Evolutionary conservation across 2,113 vertebrate species (phyloP).

Genomic region (Peromyscus leucopus): DNA sequence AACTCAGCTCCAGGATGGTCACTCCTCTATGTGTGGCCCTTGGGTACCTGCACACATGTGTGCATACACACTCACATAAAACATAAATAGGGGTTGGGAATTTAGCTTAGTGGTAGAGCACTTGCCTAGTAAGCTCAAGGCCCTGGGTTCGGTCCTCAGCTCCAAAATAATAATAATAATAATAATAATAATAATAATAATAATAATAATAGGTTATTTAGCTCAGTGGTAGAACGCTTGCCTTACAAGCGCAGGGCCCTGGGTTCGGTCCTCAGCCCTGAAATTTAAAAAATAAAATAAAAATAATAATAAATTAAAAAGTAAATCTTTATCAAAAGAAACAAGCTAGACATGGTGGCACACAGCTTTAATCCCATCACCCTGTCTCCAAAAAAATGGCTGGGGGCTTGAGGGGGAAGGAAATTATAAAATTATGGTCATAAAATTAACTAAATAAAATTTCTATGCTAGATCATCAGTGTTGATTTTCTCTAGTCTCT

Average conservation of each 20-base stretch:
- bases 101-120: too few species aligned
- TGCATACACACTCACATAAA: neutral
- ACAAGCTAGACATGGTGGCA: neutral
- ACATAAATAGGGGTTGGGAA: neutral
- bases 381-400: neutral
- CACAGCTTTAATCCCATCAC: neutral
- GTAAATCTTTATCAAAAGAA: neutral
- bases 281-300: too few species aligned
- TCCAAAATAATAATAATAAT: too few species aligned
- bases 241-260: too few species aligned
- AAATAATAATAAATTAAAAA: neutral
- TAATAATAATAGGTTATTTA: too few species aligned
- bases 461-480: neutral
- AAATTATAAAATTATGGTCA: conserved; percentile 26
- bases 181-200: too few species aligned
- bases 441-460: conserved; percentile 6
- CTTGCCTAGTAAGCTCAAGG: too few species aligned
- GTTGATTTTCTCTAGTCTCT: conserved; percentile 22
- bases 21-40: neutral
- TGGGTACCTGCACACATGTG: neutral
- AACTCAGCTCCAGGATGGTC: neutral
- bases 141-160: too few species aligned
- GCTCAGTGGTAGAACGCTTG: too few species aligned
- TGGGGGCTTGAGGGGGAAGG: neutral
- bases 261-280: too few species aligned